A percentile compares a stretch with the other conserved stretches of the same genome.
These are phyloP conservation scores for Druon quercuslanigerum DNA, from an alignment of 1,140 invertebrate genomes.

Conservation along the genomic window DNA sequence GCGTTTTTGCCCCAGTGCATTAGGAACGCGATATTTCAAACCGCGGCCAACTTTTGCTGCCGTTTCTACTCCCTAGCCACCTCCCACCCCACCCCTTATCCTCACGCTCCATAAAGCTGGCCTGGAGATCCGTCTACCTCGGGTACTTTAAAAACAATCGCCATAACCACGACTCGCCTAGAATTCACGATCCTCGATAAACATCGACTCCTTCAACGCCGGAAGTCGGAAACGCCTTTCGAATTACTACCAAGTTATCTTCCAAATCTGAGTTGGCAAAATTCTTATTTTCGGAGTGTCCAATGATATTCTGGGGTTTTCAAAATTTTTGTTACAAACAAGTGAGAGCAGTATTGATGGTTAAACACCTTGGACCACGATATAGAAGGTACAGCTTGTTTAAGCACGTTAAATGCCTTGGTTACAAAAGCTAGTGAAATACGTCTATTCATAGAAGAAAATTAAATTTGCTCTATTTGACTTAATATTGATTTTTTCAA, in stretches of 20 bases:
- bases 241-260: constrained; percentile 3
- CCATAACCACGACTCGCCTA: constrained; percentile 25
- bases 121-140: constrained; percentile 2
- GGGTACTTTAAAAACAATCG: constrained; percentile 31
- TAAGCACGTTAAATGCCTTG: no score
- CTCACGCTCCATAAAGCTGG: constrained; percentile 26
- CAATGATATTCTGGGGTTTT: no score
- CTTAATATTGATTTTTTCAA: no score
- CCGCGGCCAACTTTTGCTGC: constrained; percentile 27
- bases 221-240: constrained; percentile 14
- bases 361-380: no score
- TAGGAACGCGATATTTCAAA: constrained; percentile 31
- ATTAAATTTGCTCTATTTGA: no score
- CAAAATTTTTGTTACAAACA: no score
- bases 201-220: constrained; percentile 7
- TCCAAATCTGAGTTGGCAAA: background rate
- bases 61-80: background rate
- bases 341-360: constrained; percentile 17
- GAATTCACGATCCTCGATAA: constrained; percentile 28
- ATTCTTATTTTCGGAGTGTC: background rate
- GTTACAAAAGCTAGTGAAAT: no score
- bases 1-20: constrained; percentile 21
- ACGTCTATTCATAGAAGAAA: no score
- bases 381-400: no score
- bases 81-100: constrained; percentile 2